phyloP scores from a whole-genome alignment of 2,888 invertebrate genomes.

The Ormyrus thymus region DNA sequence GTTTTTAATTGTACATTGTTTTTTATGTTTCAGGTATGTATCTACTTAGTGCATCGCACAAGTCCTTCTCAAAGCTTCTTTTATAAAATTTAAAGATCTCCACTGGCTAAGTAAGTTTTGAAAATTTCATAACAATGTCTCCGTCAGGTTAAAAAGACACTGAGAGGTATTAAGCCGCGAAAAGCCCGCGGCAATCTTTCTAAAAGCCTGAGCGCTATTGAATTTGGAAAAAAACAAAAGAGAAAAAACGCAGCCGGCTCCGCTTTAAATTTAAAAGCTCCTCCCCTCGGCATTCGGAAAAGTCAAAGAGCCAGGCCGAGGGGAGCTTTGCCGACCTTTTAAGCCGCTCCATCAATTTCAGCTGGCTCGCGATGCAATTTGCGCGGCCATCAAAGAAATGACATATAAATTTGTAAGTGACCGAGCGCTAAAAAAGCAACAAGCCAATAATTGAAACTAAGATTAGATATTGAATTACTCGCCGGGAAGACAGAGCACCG shows the following conservation, averaged over 20 bases:
- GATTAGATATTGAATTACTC: slow-evolving; percentile 47
- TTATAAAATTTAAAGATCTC: too few species aligned
- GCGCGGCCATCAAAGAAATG: slow-evolving; percentile 14
- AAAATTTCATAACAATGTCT: too few species aligned
- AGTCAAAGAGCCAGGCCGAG: not conserved
- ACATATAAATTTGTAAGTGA: slow-evolving; percentile 20
- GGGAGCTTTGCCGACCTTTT: too few species aligned
- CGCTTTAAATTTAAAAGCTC: not conserved
- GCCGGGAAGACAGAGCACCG: slow-evolving; percentile 20
- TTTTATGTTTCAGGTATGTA: slow-evolving; percentile 29
- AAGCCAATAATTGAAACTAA: slow-evolving; percentile 43
- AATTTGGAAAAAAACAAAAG: too few species aligned
- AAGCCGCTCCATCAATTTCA: slow-evolving; percentile 17
- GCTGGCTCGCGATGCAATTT: slow-evolving; percentile 15
- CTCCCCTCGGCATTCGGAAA: not conserved
- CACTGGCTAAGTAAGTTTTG: too few species aligned
- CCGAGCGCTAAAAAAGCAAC: slow-evolving; percentile 20
- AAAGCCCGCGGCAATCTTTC: too few species aligned
- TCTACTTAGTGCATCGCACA: not conserved
- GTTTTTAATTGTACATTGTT: not conserved
- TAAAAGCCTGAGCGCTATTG: too few species aligned
- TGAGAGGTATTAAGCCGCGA: too few species aligned
- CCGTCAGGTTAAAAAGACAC: too few species aligned
- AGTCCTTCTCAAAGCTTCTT: not conserved
- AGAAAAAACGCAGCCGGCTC: too few species aligned